Evolutionary conservation across 2,888 invertebrate species (phyloP), one percentile per base, ranked within the genome.

Genomic region (Hylaea fasciaria): DNA sequence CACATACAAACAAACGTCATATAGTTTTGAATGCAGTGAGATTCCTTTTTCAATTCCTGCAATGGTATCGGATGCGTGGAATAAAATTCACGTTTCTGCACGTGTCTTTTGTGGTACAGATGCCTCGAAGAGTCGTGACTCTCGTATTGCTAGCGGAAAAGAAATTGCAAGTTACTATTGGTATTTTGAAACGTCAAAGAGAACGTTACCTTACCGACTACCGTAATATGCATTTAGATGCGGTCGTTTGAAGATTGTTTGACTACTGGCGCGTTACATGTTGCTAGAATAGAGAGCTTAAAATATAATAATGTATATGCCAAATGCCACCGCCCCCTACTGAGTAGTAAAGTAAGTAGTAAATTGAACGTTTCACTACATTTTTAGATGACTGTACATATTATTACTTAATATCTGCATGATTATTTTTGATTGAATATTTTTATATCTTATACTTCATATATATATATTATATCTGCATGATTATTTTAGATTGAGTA

Each of bases 61-160:
- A 49, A 57, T 62, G 71, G 73, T 72, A 78, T 76, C 75, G 76
- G 76, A 78, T 80, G 79, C 81, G 78, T 81, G 75, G 73, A 82
- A 83, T 81, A 82, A 82, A 83, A 83, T 83, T 81, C 76, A 78
- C 78, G 73, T 78, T 74, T 71, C 57, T 59, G 68, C 62, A 77
- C 80, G 82, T 83, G 81, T 70, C 74, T 76, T 77, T 73, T 77
- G 75, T 71, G 70, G 68, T 75, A 71, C 76, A 77, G 73, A 72
- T 79, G 76, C 75, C 71, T 64, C 52, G 68, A 67, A 73, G 70
- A 62, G 66, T 70, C 72, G 72, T 69, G 73, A 66, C 70, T 71
- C 62, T 49, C 44, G 32, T 52, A 43, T 50, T 46, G 65, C 62
- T 65, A 65, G 8, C 40, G 40, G 63, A 67, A 56, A 54, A 60